A percentile compares a stretch with the other conserved stretches of the same genome.
Evolutionary conservation across 1,140 invertebrate genomes (phyloP).

Genomic region (Anastatus disparis): DNA sequence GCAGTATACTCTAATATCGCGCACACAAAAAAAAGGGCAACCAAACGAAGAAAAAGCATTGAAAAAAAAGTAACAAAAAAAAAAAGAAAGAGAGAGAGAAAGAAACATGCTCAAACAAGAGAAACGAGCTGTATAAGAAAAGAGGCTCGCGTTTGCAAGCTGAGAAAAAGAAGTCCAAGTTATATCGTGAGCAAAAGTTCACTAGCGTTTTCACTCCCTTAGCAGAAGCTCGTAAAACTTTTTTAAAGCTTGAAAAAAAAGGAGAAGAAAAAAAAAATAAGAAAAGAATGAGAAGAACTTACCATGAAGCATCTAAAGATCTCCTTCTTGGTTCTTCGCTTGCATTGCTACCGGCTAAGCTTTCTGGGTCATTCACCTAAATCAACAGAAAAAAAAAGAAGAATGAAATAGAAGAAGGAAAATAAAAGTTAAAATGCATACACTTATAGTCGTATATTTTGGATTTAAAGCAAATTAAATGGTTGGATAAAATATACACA

Average conservation of each 20-base stretch:
- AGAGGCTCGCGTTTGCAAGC: too few relatives aligned
- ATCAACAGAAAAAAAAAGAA: too few relatives aligned
- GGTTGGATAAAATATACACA: too few relatives aligned
- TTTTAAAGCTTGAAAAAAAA: neutral
- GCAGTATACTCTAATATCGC: slow-evolving; percentile 14
- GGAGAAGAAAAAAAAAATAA: neutral
- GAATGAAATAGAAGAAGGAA: too few relatives aligned
- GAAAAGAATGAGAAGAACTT: slow-evolving; percentile 4
- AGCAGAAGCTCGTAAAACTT: neutral
- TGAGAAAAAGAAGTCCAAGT: too few relatives aligned
- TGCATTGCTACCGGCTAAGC: slow-evolving; percentile 1
- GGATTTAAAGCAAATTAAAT: slow-evolving; percentile 30
- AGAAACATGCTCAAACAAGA: too few relatives aligned
- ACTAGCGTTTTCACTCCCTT: neutral
- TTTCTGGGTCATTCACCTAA: slow-evolving; percentile 63
- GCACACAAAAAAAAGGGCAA: neutral
- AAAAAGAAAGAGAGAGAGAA: neutral
- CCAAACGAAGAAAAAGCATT: too few relatives aligned
- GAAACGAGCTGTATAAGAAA: too few relatives aligned
- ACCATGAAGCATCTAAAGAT: slow-evolving; percentile 24
- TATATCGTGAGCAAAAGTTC: neutral
- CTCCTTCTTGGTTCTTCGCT: slow-evolving; percentile 26
- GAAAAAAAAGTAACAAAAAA: neutral
- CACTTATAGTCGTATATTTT: neutral
- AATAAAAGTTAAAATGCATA: too few relatives aligned